Base-by-base conservation (phyloP, 2,888 invertebrate genomes). In the Malthinus seriepunctatus region DNA sequence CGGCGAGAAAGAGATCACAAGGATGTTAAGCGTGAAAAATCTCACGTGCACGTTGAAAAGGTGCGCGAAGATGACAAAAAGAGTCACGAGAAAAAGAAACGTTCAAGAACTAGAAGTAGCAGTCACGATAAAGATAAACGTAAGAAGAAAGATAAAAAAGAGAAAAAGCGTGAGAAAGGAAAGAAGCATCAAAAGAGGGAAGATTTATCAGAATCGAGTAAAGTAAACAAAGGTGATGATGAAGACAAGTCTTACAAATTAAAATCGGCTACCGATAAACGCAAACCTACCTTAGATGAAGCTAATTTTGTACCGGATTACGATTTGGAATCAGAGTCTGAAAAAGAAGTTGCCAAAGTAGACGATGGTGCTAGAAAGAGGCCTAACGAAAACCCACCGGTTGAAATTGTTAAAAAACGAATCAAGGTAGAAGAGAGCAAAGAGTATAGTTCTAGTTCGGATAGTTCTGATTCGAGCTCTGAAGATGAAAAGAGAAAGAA, bases 231-330 rank as follows among this genome's bases (percentile, higher is more conserved):
- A n/a, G 69, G 71, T 11, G 69, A 69, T 6, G 71, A 73, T 2
- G 65, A 63, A 11, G 61, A 76, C 67, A 61, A 75, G 70, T 55
- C 76, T 73, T 32, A 12, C 33, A 63, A 55, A 56, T 45, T 65
- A 7, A 67, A 60, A 55, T 57, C 69, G 8, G 60, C 70, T 0
- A 71, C 74, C 14, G 72, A 73, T 61, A 68, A 86, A 63, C 87
- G 89, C 67, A 87, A 88, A 69, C 84, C 87, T 7, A 84, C 85
- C 5, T 76, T 89, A 38, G 89, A 90, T 67, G 90, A 90, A 76
- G 84, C 88, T 0, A 87, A 82, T 70, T 89, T 89, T 71, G 89
- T 88, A 69, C 89, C 89, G 0, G 89, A 90, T 72, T 89, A 90
- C 74, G 89, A 89, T 64, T 81, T 86, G 4, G 88, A 88, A 59